Base-by-base conservation (phyloP, 2,797 vertebrate species). In the Crenichthys baileyi region DNA sequence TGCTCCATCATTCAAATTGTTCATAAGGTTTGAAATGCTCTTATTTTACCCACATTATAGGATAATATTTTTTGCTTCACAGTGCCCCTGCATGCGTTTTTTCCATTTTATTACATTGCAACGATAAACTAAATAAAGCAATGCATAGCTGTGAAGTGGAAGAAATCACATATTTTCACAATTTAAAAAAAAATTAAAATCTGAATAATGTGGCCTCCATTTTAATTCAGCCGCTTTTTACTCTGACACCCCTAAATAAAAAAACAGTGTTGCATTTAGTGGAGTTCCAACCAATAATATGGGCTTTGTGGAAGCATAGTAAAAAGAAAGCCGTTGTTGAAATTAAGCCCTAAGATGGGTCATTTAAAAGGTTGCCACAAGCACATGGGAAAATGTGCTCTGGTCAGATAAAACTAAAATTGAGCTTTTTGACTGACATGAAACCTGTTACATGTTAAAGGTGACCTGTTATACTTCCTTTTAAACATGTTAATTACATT, bases 1-100 rank as follows among this genome's bases (percentile, higher is more conserved):
- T 9, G 11, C 77, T 84, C 16, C 11, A 26, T 73, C 56, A 85
- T 71, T 84, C 73, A 80, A 79, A 82, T 65, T 61, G 24, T 75
- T 39, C 22, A 75, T 75, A 73, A 75, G 20, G 51, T n/a, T 78
- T 76, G 79, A 67, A 61, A 39, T 81, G 46, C 46, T 44, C 13
- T 41, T 70, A 84, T 82, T 70, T 48, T 68, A 39, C 31, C 60
- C 41, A 77, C 74, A 75, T 65, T 67, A 26, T 51, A 44, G 72
- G 48, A 61, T 31, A 75, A 70, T 58, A 22, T 41, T 68, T 9
- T 65, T 44, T 31, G 15, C 31, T 65, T 22, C 39, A 31, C 31
- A 31, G 61, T 36, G 20, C 65, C 8, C 8, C 65, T 68, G 22
- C 4, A 41, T 41, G 53, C 53, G 20, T 68, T 68, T 68, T 44